These are phyloP conservation scores for Ctenopoma kingsleyae DNA, from an alignment of 2,797 vertebrate genomes.

Conservation along the genomic window DNA sequence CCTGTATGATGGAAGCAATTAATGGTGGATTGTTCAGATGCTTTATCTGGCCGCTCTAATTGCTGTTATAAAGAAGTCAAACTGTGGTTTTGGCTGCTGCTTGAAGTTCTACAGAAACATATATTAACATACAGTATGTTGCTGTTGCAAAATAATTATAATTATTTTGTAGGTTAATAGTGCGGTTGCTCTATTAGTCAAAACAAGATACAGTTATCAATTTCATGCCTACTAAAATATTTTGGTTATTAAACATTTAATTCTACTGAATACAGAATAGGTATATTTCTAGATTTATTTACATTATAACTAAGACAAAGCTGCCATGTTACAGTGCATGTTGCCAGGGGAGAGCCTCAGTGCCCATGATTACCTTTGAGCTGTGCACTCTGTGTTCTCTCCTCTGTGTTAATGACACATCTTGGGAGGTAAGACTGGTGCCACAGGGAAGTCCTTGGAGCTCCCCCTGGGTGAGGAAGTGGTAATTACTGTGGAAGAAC, in stretches of 20 bases:
- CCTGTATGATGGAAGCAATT: conserved; percentile 27
- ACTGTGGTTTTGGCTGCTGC: conserved; percentile 15
- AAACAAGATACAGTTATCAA: background rate
- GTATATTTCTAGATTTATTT: background rate
- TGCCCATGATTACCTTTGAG: conserved; percentile 36
- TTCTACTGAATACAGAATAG: background rate
- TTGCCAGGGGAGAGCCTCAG: conserved; percentile 41
- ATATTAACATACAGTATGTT: background rate
- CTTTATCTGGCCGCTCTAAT: conserved; percentile 17
- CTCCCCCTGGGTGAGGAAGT: conserved; percentile 67
- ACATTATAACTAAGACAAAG: conserved; percentile 36
- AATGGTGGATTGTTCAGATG: conserved; percentile 16
- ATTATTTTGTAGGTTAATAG: too few species aligned
- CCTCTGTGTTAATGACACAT: conserved; percentile 77
- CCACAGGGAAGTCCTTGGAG: conserved; percentile 66
- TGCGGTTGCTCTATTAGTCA: background rate
- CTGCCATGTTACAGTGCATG: conserved; percentile 30
- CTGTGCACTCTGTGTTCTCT: conserved; percentile 36
- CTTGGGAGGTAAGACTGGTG: conserved; percentile 63
- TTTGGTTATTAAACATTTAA: too few species aligned
- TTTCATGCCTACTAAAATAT: too few species aligned
- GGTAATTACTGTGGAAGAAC: conserved; percentile 78
- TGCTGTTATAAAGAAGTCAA: conserved; percentile 8
- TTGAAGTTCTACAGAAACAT: conserved; percentile 6
- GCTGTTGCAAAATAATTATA: background rate